A percentile compares a stretch with the other conserved stretches of the same genome.
phyloP scores from a whole-genome alignment of 2,797 vertebrate genomes.

The Aeoliscus strigatus region DNA sequence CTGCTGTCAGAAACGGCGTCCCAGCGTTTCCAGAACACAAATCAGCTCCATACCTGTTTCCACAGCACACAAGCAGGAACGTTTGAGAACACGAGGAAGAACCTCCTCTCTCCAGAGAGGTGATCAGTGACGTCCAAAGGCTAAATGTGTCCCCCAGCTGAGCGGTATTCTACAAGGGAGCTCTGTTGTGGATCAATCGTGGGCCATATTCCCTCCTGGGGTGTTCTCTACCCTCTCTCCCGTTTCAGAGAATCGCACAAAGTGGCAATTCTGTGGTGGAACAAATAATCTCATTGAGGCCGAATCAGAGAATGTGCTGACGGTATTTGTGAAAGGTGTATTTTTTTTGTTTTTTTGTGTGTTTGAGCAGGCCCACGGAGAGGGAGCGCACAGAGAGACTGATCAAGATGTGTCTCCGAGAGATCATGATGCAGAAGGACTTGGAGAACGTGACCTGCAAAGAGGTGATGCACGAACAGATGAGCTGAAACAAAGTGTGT shows the following conservation, averaged over 20 bases:
- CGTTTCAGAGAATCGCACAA: conserved; percentile 50
- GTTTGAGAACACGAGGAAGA: neutral
- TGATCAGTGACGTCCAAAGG: conserved; percentile 39
- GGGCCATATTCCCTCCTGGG: conserved; percentile 16
- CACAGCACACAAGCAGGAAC: conserved; percentile 7
- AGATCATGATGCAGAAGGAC: conserved; percentile 99
- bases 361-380: conserved; percentile 85
- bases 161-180: conserved; percentile 35
- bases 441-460: conserved; percentile 97
- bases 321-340: conserved; percentile 19
- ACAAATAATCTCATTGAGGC: conserved; percentile 47
- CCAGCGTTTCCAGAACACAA: too few relatives aligned
- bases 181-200: conserved; percentile 36
- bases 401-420: conserved; percentile 89
- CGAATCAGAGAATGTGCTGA: conserved; percentile 14
- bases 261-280: conserved; percentile 42
- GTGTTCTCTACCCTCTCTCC: conserved; percentile 48
- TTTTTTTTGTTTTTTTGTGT: too few relatives aligned
- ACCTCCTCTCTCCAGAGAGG: conserved; percentile 37
- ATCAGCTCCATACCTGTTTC: too few relatives aligned
- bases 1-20: too few relatives aligned
- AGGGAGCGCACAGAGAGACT: conserved; percentile 89
- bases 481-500: too few relatives aligned
- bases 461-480: conserved; percentile 75
- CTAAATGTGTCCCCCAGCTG: conserved; percentile 45